phyloP scores from a whole-genome alignment of 2,888 invertebrate genomes.

The Pterostichus niger region DNA sequence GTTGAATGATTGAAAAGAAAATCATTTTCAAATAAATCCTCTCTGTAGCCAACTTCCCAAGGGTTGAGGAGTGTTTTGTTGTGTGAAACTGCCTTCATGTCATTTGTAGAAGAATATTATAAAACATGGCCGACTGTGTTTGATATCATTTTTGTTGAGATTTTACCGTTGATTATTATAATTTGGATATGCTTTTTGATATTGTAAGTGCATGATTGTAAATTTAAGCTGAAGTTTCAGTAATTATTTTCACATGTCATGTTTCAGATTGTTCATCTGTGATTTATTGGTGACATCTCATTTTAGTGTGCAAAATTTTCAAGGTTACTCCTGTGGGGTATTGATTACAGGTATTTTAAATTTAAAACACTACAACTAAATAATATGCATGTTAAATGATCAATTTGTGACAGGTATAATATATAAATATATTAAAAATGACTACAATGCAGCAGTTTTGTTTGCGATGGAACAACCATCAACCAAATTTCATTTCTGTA shows the following conservation, averaged over 20 bases:
- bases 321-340: conserved; percentile 74
- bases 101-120: conserved; percentile 45
- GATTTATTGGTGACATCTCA: conserved; percentile 70
- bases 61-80: conserved; percentile 21
- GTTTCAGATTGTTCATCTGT: conserved; percentile 49
- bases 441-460: conserved; percentile 77
- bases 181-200: conserved; percentile 56
- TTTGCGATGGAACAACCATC: conserved; percentile 94
- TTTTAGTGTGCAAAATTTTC: conserved; percentile 72
- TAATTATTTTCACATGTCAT: conserved; percentile 32
- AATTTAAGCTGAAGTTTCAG: conserved; percentile 49
- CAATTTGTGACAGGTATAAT: conserved; percentile 32
- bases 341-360: conserved; percentile 72
- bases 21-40: conserved; percentile 17
- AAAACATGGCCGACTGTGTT: conserved; percentile 61
- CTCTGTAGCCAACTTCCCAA: not conserved
- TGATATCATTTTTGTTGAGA: conserved; percentile 57
- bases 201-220: conserved; percentile 35
- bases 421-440: conserved; percentile 70
- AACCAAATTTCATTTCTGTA: conserved; percentile 94
- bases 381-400: not conserved
- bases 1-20: conserved; percentile 4
- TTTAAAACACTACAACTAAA: conserved; percentile 68
- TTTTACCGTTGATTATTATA: conserved; percentile 52
- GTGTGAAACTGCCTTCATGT: conserved; percentile 31